phyloP scores from a whole-genome alignment of 2,797 vertebrate genomes.

The Adrianichthys oophorus region DNA sequence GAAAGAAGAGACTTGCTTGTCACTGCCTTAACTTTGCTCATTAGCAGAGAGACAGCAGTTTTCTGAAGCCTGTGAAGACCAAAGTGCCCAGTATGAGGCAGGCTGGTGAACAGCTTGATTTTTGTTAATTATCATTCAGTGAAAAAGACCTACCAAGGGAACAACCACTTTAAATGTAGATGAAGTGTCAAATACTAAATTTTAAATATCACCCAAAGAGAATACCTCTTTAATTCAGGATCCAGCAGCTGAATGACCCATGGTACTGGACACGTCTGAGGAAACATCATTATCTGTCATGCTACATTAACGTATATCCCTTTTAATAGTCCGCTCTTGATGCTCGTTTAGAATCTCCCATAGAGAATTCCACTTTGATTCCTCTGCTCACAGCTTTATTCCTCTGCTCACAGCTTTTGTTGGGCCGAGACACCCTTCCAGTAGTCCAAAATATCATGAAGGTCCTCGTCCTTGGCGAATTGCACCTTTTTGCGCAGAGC shows the following conservation, averaged over 20 bases:
- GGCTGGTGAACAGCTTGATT: slow-evolving; percentile 43
- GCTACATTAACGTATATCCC: slow-evolving; percentile 63
- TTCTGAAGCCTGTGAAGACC: slow-evolving; percentile 60
- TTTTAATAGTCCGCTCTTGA: slow-evolving; percentile 51
- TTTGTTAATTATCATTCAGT: slow-evolving; percentile 19
- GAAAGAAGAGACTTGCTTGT: slow-evolving; percentile 66
- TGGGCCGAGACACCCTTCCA: slow-evolving; percentile 99
- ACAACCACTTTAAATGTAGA: slow-evolving; percentile 39
- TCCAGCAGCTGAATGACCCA: slow-evolving; percentile 23
- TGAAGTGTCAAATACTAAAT: slow-evolving; percentile 29
- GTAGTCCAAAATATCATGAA: slow-evolving; percentile 99
- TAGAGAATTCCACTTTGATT: slow-evolving; percentile 17
- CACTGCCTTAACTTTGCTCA: slow-evolving; percentile 55
- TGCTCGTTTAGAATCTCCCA: slow-evolving; percentile 35
- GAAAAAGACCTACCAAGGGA: slow-evolving; percentile 34
- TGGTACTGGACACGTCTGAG: slow-evolving; percentile 30
- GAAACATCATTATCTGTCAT: slow-evolving; percentile 44
- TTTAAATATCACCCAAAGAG: slow-evolving; percentile 17
- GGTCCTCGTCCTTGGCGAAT: slow-evolving; percentile 98
- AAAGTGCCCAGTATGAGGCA: slow-evolving; percentile 68
- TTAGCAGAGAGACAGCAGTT: slow-evolving; percentile 40
- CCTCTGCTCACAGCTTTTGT: slow-evolving; percentile 90
- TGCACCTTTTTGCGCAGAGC: slow-evolving; percentile 98
- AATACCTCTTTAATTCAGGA: slow-evolving; percentile 29
- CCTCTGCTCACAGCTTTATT: slow-evolving; percentile 86